Base-by-base conservation (phyloP, 1,140 invertebrate species). In the Tribolium castaneum region DNA sequence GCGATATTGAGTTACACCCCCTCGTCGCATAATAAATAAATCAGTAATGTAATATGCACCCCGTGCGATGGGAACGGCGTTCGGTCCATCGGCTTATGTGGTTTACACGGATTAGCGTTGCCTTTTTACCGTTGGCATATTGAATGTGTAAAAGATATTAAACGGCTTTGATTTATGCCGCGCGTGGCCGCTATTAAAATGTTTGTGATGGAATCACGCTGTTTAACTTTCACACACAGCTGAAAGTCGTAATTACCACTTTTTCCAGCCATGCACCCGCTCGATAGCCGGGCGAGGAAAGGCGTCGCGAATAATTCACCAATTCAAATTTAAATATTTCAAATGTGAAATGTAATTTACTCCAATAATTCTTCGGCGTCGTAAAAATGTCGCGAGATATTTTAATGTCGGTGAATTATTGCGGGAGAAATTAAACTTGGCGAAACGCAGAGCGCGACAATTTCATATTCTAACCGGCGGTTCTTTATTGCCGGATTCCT, bases 121-220 rank as follows among this genome's bases (percentile, higher is more conserved):
- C 76, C 79, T 82, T 81, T 84, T 83, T 83, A 81, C 78, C 78
- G 78, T 78, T 79, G 80, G 80, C 82, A 84, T 84, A 84, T 84
- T 84, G 83, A 83, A 84, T 82, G 81, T 83, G 84, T 84, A 84
- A 84, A 84, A 84, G 83, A 83, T 84, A 84, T 84, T 84, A 84
- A 84, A 84, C 79, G 82, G 25, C 59, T 72, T 80, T 83, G 83
- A 84, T 84, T 84, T 83, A 84, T 84, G 77, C 75, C 78, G 78
- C 82, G 83, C 81, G 84, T 82, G 81, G 79, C 80, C 79, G 76
- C 80, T 80, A 82, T 82, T 82, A 83, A 78, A 80, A 78, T 84
- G 84, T 84, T 84, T 84, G 84, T 82, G 75, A 78, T 80, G 82
- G 84, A 84, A 84, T 84, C 80, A 80, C 71, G 76, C 80, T 84